phyloP scores from a whole-genome alignment of 2,797 vertebrate species.

The Macropus fuliginosus region DNA sequence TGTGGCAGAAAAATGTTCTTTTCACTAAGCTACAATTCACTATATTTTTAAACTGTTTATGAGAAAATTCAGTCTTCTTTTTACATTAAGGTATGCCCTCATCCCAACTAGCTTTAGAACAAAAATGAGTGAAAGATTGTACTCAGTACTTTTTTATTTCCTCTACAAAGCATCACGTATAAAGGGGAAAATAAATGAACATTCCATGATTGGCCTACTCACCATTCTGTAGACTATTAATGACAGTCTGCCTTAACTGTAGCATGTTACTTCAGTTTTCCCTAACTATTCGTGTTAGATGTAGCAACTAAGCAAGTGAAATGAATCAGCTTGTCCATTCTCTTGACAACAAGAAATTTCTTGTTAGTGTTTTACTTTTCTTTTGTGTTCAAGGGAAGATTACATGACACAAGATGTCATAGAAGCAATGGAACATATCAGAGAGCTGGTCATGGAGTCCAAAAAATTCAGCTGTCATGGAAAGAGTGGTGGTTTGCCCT shows the following conservation, averaged over 20 bases:
- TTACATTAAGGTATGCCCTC: neutral
- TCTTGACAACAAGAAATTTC: neutral
- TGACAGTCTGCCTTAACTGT: neutral
- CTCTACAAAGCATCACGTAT: neutral
- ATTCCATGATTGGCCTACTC: neutral
- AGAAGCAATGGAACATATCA: neutral
- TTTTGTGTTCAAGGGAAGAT: neutral
- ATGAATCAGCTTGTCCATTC: neutral
- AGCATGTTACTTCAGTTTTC: neutral
- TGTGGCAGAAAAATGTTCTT: neutral
- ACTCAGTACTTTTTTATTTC: neutral
- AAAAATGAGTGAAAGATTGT: neutral
- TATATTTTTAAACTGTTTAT: neutral
- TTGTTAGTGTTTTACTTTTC: neutral
- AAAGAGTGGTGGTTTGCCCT: neutral
- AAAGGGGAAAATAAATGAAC: neutral
- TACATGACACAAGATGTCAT: neutral
- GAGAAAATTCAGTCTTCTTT: neutral
- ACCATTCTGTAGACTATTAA: neutral
- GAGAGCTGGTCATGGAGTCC: neutral
- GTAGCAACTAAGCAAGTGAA: neutral
- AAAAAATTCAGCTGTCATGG: neutral
- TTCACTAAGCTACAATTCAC: neutral
- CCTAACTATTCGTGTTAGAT: neutral
- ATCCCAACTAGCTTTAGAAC: neutral